A percentile compares a stretch with the other conserved stretches of the same genome.
phyloP scores from a whole-genome alignment of 1,140 invertebrate species.

The Musca domestica region DNA sequence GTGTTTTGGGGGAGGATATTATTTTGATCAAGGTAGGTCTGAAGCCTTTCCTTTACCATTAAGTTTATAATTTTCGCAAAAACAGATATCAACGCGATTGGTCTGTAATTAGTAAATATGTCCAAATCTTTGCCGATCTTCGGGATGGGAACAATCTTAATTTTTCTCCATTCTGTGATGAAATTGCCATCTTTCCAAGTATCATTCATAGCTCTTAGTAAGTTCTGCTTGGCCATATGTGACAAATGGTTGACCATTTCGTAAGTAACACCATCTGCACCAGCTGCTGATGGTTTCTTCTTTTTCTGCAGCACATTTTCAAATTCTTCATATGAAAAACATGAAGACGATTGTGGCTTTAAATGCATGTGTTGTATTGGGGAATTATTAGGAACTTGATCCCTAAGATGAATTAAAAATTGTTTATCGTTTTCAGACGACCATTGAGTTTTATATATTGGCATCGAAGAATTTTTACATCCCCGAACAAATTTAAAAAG shows the following conservation, averaged over 20 bases:
- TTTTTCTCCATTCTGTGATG: not conserved
- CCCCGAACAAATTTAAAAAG: constrained; percentile 5
- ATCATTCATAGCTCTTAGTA: not conserved
- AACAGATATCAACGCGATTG: not conserved
- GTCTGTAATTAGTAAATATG: not conserved
- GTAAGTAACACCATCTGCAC: too few relatives aligned
- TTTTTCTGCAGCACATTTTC: not conserved
- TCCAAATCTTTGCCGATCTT: not conserved
- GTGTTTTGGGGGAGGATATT: not conserved
- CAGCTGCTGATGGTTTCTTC: not conserved
- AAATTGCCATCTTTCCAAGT: not conserved
- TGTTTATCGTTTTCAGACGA: too few relatives aligned
- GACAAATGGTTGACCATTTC: not conserved
- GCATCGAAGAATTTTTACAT: not conserved
- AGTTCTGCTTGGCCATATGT: not conserved
- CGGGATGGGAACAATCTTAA: constrained; percentile 6
- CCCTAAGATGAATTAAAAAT: not conserved
- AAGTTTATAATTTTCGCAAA: constrained; percentile 6
- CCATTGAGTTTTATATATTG: too few relatives aligned
- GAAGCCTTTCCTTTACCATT: not conserved
- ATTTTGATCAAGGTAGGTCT: not conserved
- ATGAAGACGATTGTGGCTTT: not conserved
- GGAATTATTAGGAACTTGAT: not conserved
- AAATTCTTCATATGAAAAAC: not conserved
- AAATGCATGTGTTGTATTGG: not conserved